A percentile compares a stretch with the other conserved stretches of the same genome.
Conservation (phyloP, 2,888 invertebrate species). For the Rotaria socialis region DNA sequence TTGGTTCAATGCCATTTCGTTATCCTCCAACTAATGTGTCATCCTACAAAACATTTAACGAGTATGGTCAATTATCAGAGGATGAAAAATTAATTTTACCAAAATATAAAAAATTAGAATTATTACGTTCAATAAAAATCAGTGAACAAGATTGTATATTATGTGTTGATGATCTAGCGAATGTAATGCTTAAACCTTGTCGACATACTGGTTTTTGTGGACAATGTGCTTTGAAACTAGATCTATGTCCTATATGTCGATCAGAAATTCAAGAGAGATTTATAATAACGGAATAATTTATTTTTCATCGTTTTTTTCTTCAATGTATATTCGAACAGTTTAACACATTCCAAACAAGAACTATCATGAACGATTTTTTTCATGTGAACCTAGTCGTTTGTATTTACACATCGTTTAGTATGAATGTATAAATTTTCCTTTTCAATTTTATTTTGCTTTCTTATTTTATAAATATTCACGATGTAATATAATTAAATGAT, state of each 20-base stretch:
- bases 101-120: constrained; percentile 67
- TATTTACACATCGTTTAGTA: neutral
- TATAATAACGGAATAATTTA: neutral
- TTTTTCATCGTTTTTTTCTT: neutral
- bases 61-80: constrained; percentile 70
- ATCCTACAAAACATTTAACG: constrained; percentile 71
- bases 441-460: neutral
- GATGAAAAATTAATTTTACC: constrained; percentile 78
- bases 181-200: constrained; percentile 74
- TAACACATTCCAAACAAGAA: neutral
- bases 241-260: constrained; percentile 82
- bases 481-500: neutral
- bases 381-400: neutral
- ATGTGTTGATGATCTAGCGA: constrained; percentile 76
- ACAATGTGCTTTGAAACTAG: constrained; percentile 66
- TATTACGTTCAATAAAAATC: constrained; percentile 70
- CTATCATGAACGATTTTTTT: neutral
- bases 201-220: constrained; percentile 80
- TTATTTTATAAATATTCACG: neutral
- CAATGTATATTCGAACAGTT: neutral
- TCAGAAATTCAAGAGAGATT: constrained; percentile 62
- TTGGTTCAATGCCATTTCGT: constrained; percentile 74
- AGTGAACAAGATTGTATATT: constrained; percentile 77
- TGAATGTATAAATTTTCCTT: neutral
- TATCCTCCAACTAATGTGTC: constrained; percentile 68